Percentiles rank a stretch among this genome's conserved stretches.
phyloP scores from a whole-genome alignment of 1,140 invertebrate species.

The Chironomus striatipennis region DNA sequence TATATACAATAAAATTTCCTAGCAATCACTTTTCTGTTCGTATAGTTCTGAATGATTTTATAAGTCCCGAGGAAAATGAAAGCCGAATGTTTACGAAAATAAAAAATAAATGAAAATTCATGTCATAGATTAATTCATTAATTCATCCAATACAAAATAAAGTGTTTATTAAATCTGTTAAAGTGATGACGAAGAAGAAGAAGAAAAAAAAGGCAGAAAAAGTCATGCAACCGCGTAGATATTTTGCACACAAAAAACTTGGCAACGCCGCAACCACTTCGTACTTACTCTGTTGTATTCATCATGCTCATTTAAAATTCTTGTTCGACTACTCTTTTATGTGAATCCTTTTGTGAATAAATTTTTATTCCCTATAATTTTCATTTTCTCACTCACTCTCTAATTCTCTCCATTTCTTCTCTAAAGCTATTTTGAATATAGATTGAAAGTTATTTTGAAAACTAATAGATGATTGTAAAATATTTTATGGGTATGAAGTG shows the following conservation, averaged over 20 bases:
- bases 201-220: neutral
- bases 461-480: too few species aligned
- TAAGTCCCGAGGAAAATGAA: too few species aligned
- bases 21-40: too few species aligned
- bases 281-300: neutral
- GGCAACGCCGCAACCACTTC: neutral
- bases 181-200: neutral
- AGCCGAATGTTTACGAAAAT: too few species aligned
- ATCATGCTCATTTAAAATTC: neutral
- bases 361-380: neutral
- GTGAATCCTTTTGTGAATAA: neutral
- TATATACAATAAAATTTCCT: too few species aligned
- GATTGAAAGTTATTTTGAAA: too few species aligned
- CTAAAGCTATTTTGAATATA: too few species aligned
- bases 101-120: neutral
- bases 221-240: neutral
- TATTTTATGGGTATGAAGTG: too few species aligned
- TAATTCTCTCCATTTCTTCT: too few species aligned
- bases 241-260: neutral
- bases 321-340: slow-evolving; percentile 6
- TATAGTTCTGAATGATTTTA: too few species aligned
- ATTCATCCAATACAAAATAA: neutral
- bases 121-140: neutral
- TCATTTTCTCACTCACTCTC: neutral
- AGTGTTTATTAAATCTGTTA: neutral